Evolutionary conservation across 2,797 vertebrate genomes (phyloP), one percentile per base, ranked within the genome.

Genomic region (Bothrops alternatus): DNA sequence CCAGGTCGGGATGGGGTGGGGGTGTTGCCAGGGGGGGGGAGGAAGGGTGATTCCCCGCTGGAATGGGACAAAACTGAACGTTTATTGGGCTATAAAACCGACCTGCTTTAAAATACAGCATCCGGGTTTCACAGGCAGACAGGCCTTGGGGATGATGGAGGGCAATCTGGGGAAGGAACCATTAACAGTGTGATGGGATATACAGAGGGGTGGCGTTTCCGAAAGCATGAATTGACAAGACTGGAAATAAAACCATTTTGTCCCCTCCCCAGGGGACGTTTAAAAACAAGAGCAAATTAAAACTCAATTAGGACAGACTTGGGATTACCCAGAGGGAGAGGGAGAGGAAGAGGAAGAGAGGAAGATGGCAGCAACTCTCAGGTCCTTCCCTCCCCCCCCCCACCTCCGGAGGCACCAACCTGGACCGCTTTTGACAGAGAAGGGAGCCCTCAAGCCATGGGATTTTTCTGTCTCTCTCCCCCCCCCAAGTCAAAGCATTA

Each of bases 241-340:
- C 73, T 73, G 78, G 37, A 60, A 91, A 63, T 91, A 91, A 93
- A 93, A 93, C 86, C 60, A n/a, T 86, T 0, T 87, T n/a, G 3
- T 12, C 14, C 16, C 60, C 42, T 56, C 60, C 88, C 63, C 69
- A 37, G 1, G 20, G 93, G 91, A 57, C 32, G n/a, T 86, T 92
- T 42, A 92, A 94, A 94, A 94, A 94, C 61, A n/a, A 92, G 63
- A 91, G 90, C 20, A 82, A 91, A 50, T 93, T 93, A 92, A 92
- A 93, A 90, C 90, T 13, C 28, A 3, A 28, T 6, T 12, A 50
- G 88, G 61, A 26, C 57, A 25, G 63, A 42, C 69, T 85, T 16
- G 47, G 86, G 20, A 20, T 47, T 14, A 50, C 56, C 63, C 26
- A 14, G 32, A 42, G 26, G 42, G 87, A 37, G 26, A 56, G 57